Conservation (phyloP, 2,113 vertebrate genomes). For the Urocynchramus pylzowi region DNA sequence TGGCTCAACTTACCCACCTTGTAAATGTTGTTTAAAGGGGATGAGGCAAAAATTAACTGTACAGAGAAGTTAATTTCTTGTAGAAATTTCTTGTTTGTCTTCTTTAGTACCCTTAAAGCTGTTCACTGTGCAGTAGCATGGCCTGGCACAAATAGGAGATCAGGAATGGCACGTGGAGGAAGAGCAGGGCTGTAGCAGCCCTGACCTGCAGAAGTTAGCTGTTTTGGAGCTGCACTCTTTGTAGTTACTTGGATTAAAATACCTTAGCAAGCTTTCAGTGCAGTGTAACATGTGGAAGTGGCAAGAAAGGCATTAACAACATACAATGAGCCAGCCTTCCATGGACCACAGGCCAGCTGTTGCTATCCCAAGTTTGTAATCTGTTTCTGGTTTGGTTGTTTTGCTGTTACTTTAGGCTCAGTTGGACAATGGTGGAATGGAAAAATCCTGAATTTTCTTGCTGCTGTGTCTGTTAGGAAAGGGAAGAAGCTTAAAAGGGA, state of each 20-base stretch:
- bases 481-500: neutral
- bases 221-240: neutral
- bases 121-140: neutral
- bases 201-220: neutral
- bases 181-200: neutral
- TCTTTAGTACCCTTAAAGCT: neutral
- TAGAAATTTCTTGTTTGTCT: neutral
- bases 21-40: neutral
- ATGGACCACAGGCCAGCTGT: neutral
- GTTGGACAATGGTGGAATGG: neutral
- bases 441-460: neutral
- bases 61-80: neutral
- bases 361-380: neutral
- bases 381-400: slow-evolving; percentile 36
- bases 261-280: neutral
- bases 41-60: neutral
- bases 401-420: slow-evolving; percentile 11
- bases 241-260: neutral
- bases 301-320: neutral
- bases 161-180: neutral
- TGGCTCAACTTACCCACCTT: neutral
- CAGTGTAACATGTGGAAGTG: neutral
- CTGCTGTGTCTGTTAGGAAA: neutral
- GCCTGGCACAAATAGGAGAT: neutral
- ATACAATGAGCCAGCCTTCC: neutral